Evolutionary conservation across 2,113 vertebrate species (phyloP).

Genomic region (Promerops cafer): DNA sequence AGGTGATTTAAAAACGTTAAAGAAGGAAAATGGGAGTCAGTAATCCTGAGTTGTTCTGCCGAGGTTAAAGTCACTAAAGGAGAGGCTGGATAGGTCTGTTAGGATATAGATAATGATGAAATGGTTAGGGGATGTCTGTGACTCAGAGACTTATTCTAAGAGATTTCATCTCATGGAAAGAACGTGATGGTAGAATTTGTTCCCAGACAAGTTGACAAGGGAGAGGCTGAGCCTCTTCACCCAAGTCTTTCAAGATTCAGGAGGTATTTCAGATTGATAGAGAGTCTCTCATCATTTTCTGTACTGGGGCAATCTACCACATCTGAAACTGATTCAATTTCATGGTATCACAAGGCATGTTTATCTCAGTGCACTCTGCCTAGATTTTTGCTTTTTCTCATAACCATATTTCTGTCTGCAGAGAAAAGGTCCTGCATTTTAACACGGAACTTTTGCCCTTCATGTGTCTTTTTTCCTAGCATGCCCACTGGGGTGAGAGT

Average conservation of each 20-base stretch:
- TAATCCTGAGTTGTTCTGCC: neutral
- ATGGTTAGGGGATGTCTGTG: neutral
- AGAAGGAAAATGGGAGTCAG: neutral
- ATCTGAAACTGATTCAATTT: slow-evolving; percentile 45
- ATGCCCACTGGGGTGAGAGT: neutral
- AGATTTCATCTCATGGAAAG: neutral
- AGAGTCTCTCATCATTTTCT: neutral
- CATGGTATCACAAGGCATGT: neutral
- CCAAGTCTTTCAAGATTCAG: neutral
- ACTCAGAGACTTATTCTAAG: neutral
- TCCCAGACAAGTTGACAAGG: neutral
- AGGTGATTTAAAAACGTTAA: neutral
- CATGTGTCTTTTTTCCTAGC: neutral
- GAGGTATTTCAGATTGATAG: neutral
- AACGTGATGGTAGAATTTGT: neutral
- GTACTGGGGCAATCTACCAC: neutral
- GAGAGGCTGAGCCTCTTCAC: neutral
- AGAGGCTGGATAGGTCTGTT: neutral
- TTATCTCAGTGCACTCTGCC: neutral
- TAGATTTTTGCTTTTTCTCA: neutral
- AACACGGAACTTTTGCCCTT: neutral
- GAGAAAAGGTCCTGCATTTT: neutral
- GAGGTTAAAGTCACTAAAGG: neutral
- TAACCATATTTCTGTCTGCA: neutral
- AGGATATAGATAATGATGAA: neutral